These are phyloP conservation scores for Drosophila yooni DNA, from an alignment of 2,888 invertebrate genomes.

Conservation along the genomic window DNA sequence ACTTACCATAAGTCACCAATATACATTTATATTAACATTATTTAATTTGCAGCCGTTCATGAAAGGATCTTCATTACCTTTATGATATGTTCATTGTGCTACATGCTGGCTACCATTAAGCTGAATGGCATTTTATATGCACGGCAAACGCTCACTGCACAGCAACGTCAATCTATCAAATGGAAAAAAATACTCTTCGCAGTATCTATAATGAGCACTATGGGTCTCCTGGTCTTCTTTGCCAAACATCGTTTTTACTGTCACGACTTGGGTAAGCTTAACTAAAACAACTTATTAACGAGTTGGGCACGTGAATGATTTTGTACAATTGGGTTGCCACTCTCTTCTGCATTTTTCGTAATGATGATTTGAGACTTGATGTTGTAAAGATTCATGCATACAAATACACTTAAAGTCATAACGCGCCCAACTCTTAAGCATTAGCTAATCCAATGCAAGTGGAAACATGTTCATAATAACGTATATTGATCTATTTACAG, in stretches of 20 bases:
- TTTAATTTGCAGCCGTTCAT: conserved; percentile 90
- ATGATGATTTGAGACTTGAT: not conserved
- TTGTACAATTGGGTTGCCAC: not conserved
- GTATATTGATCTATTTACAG: conserved; percentile 85
- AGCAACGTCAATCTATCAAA: conserved; percentile 86
- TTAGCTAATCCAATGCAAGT: conserved; percentile 2
- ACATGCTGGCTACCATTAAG: conserved; percentile 92
- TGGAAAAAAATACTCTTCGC: conserved; percentile 91
- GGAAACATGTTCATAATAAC: conserved; percentile 4
- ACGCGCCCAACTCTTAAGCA: conserved; percentile 15
- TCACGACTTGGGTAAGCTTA: conserved; percentile 92
- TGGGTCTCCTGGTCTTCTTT: conserved; percentile 94
- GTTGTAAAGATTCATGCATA: not conserved
- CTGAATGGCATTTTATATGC: conserved; percentile 85
- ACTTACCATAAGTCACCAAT: not conserved
- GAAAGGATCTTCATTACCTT: conserved; percentile 96
- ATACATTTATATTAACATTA: not conserved
- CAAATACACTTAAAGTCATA: not conserved
- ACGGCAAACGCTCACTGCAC: conserved; percentile 78
- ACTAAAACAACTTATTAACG: not conserved
- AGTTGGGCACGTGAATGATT: not conserved
- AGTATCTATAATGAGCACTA: conserved; percentile 91
- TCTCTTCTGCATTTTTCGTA: not conserved
- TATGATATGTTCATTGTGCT: conserved; percentile 92
- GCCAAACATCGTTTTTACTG: conserved; percentile 95